Evolutionary conservation across 2,797 vertebrate genomes (phyloP).

Genomic region (Syngnathus acus): DNA sequence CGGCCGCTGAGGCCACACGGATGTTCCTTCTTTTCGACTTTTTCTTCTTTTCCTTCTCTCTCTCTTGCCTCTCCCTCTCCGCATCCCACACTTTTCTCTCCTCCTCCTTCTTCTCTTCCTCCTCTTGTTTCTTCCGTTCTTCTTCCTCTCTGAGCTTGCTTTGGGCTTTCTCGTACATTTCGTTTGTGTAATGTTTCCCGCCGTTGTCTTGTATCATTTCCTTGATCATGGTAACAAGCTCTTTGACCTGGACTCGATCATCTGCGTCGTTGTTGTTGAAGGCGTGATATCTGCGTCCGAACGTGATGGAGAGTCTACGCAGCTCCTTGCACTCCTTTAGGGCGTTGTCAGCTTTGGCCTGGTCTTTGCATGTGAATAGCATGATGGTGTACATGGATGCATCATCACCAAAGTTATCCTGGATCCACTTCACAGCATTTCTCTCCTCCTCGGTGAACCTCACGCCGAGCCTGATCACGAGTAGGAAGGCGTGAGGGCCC

Average conservation of each 20-base stretch:
- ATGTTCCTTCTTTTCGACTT: slow-evolving; percentile 43
- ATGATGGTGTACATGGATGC: slow-evolving; percentile 67
- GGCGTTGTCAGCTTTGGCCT: slow-evolving; percentile 55
- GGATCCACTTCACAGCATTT: slow-evolving; percentile 65
- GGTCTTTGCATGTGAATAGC: slow-evolving; percentile 64
- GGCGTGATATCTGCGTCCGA: slow-evolving; percentile 60
- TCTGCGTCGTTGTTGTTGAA: slow-evolving; percentile 65
- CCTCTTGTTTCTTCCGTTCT: slow-evolving; percentile 41
- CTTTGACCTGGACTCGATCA: slow-evolving; percentile 52
- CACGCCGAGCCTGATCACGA: slow-evolving; percentile 63
- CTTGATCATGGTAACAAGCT: slow-evolving; percentile 60
- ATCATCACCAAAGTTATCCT: slow-evolving; percentile 64
- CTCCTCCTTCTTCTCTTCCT: slow-evolving; percentile 53
- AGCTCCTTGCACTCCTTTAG: slow-evolving; percentile 61
- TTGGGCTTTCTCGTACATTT: slow-evolving; percentile 62
- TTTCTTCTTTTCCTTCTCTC: slow-evolving; percentile 44
- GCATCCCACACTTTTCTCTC: slow-evolving; percentile 57
- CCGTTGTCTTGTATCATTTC: slow-evolving; percentile 61
- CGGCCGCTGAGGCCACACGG: slow-evolving; percentile 35
- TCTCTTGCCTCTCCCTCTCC: slow-evolving; percentile 47
- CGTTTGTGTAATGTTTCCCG: slow-evolving; percentile 62
- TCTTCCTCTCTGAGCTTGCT: slow-evolving; percentile 54
- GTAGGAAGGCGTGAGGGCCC: slow-evolving; percentile 62
- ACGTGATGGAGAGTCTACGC: slow-evolving; percentile 54
- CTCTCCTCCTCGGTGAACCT: slow-evolving; percentile 59